Evolutionary conservation across 2,113 vertebrate species (phyloP).

Genomic region (Upupa epops): DNA sequence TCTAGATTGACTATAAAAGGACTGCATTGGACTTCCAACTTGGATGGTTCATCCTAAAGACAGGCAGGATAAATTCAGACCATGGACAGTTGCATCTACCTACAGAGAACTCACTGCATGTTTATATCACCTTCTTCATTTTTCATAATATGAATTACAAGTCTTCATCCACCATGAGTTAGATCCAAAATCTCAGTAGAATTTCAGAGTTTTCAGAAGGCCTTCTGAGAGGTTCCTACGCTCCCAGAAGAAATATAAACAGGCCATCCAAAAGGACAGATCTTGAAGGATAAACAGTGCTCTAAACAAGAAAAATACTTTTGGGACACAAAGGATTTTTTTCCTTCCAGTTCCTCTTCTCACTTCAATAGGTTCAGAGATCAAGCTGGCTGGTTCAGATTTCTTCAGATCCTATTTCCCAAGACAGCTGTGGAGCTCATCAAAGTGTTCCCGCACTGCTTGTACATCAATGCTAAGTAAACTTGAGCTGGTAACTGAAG

Average conservation of each 20-base stretch:
- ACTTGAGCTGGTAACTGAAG: conserved; percentile 53
- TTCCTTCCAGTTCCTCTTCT: conserved; percentile 9
- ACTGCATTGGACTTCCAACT: background rate
- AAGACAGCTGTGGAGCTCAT: conserved; percentile 62
- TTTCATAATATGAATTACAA: background rate
- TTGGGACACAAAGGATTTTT: background rate
- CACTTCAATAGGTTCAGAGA: conserved; percentile 38
- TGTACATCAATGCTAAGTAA: conserved; percentile 51
- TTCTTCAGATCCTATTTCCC: conserved; percentile 51
- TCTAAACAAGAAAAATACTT: conserved; percentile 24
- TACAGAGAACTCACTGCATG: background rate
- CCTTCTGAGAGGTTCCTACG: background rate
- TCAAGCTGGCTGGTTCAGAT: conserved; percentile 39
- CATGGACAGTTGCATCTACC: background rate
- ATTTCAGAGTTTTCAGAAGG: background rate
- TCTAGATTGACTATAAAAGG: background rate
- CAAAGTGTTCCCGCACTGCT: conserved; percentile 16
- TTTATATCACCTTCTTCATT: background rate
- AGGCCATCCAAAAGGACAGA: background rate
- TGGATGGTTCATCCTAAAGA: background rate
- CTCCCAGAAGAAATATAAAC: background rate
- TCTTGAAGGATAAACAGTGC: background rate
- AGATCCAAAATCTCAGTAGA: background rate
- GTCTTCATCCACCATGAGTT: background rate
- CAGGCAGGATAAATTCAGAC: background rate